Evolutionary conservation across 2,113 vertebrate species (phyloP), one percentile per base, ranked within the genome.

Genomic region (Macroglossus sobrinus): DNA sequence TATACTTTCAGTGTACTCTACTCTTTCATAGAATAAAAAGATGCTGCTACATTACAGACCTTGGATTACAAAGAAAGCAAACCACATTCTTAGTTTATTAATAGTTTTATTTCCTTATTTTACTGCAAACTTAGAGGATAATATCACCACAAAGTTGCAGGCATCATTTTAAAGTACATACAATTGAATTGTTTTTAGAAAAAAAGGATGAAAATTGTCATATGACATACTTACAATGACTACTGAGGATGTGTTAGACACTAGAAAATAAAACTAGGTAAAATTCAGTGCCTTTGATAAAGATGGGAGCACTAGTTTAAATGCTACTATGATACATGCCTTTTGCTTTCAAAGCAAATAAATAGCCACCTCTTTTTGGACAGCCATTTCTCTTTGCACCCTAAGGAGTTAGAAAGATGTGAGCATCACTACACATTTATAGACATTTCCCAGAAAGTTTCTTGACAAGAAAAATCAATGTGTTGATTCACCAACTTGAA

Each of bases 301-400:
- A 96, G 85, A 69, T 22, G n/a, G 3, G 18, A 74, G 43, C 75
- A 47, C 84, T 68, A 69, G 92, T 79, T 86, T 82, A 12, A 45
- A 95, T 0, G 26, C 30, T 81, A 71, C 43, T 87, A 78, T 53
- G 93, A 72, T 53, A 75, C 0, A 14, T 81, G 72, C 55, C 72
- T 92, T 95, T 97, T 97, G 96, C 97, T 95, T 88, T 80, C 24
- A 84, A 84, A 94, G 87, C 89, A 97, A 97, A 96, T 97, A 92
- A 50, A 66, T 0, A 2, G 61, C 95, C 96, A 92, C 94, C 69
- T 76, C 80, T 57, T 93, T 89, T 84, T 80, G 89, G 94, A 74
- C 93, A 95, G 69, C 76, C 64, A 33, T 94, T 97, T 97, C 69
- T 96, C 95, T 93, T 78, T 92, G 91, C 92, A 93, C 16, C 79